Conservation (phyloP, 92 coral and sea anemone species). For the Meandrina meandrites region DNA sequence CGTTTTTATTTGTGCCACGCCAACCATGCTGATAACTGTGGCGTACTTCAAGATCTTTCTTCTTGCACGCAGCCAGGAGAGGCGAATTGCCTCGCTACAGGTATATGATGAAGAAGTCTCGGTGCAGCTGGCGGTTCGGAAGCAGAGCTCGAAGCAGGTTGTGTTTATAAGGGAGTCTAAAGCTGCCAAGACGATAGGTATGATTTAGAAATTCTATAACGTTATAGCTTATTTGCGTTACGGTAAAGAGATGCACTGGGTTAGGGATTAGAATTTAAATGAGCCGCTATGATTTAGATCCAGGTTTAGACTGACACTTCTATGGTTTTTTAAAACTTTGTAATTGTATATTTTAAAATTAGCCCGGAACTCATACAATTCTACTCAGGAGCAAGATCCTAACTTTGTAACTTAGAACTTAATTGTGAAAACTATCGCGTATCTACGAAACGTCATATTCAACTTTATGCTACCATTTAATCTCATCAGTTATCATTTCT, state of each 20-base stretch:
- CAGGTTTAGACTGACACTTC: not conserved
- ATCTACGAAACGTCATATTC: not conserved
- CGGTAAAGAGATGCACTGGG: too few relatives aligned
- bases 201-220: not conserved
- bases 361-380: too few relatives aligned
- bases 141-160: not conserved
- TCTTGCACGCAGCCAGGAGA: conserved; percentile 57
- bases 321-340: not conserved
- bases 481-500: not conserved
- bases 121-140: not conserved
- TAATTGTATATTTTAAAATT: too few relatives aligned
- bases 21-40: conserved; percentile 46
- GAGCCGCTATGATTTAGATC: not conserved
- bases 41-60: conserved; percentile 49
- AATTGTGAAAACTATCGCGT: not conserved
- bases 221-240: not conserved
- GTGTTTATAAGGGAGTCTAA: conserved; percentile 47
- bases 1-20: conserved; percentile 43
- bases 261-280: too few relatives aligned
- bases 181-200: conserved; percentile 62
- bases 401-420: too few relatives aligned
- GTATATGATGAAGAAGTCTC: not conserved
- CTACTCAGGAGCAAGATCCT: too few relatives aligned
- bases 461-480: not conserved
- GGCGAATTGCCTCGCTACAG: conserved; percentile 38